Evolutionary conservation across 2,888 invertebrate genomes (phyloP).

Genomic region (Busseola fusca): DNA sequence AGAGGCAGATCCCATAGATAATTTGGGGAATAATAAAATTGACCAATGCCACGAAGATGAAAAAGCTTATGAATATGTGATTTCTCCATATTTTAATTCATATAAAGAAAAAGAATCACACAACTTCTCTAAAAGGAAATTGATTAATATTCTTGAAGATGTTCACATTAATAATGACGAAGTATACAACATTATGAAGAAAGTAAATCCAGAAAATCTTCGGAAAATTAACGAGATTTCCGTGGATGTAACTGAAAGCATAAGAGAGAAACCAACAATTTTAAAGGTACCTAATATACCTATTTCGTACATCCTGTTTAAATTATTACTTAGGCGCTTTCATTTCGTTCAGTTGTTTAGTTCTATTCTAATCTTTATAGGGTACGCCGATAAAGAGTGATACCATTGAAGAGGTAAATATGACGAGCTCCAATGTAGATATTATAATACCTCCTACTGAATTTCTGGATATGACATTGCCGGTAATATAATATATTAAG

Average conservation of each 20-base stretch:
- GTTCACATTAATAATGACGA: constrained; percentile 73
- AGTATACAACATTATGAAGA: constrained; percentile 72
- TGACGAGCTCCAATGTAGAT: constrained; percentile 61
- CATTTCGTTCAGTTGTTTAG: not conserved
- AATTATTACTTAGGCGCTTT: not conserved
- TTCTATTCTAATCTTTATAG: constrained; percentile 27
- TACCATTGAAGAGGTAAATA: constrained; percentile 71
- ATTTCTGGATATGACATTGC: constrained; percentile 74
- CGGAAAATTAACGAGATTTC: constrained; percentile 70
- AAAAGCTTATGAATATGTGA: constrained; percentile 59
- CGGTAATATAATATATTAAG: constrained; percentile 40
- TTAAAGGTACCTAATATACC: constrained; percentile 22
- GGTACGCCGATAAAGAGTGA: constrained; percentile 53
- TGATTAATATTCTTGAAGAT: constrained; percentile 82
- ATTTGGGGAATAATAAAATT: constrained; percentile 51
- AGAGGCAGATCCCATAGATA: constrained; percentile 49
- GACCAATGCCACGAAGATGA: constrained; percentile 48
- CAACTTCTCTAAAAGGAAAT: constrained; percentile 76
- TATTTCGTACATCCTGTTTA: not conserved
- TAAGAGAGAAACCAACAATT: constrained; percentile 6
- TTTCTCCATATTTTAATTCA: constrained; percentile 70
- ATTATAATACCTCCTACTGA: constrained; percentile 78
- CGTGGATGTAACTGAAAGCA: constrained; percentile 36
- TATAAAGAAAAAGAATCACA: constrained; percentile 57
- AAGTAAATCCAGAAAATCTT: constrained; percentile 71